Base-by-base conservation (phyloP, 2,113 vertebrate genomes). In the Rhinichthys klamathensis region DNA sequence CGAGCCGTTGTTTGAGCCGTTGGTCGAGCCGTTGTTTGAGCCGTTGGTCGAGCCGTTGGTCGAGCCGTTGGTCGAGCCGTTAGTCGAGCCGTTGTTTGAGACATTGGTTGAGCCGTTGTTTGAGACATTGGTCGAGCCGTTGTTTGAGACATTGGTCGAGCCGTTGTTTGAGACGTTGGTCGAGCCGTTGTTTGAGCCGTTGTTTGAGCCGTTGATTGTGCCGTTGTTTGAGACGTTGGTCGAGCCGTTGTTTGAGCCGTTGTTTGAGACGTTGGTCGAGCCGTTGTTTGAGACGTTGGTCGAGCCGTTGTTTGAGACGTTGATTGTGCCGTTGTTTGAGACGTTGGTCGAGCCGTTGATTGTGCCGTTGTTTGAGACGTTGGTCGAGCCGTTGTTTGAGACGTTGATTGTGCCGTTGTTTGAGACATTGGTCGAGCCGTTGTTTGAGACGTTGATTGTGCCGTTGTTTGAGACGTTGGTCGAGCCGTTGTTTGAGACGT, bases 211-310 rank as follows among this genome's bases (percentile, higher is more conserved):
- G 46, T 1, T 49, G 13, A 1, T 1, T 7, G 63, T 12, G n/a
- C 27, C 0, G 13, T 0, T 16, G 49, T 1, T 51, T 51, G 15
- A 0, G 61, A 12, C 1, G 3, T 2, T 1, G 12, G 0, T 65
- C 11, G 27, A 0, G 4, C 9, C 0, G 63, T 0, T 67, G 5
- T 1, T 7, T 16, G 63, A 0, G n/a, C 27, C 0, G 12, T 0
- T 32, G 9, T 2, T 67, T n/a, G 15, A 0, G 61, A 12, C 1
- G 3, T 2, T 1, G 12, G 0, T 65, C 11, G 27, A 0, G 4
- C 9, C 0, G 63, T 0, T 67, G 5, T 1, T 7, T 16, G 63
- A 0, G n/a, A 13, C 0, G 12, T 0, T 32, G 9, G 1, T 1
- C 2, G 63, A 13, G n/a, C 27, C 0, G 12, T 0, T 1, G 13